Evolutionary conservation across 2,113 vertebrate genomes (phyloP).

Genomic region (Aix galericulata): DNA sequence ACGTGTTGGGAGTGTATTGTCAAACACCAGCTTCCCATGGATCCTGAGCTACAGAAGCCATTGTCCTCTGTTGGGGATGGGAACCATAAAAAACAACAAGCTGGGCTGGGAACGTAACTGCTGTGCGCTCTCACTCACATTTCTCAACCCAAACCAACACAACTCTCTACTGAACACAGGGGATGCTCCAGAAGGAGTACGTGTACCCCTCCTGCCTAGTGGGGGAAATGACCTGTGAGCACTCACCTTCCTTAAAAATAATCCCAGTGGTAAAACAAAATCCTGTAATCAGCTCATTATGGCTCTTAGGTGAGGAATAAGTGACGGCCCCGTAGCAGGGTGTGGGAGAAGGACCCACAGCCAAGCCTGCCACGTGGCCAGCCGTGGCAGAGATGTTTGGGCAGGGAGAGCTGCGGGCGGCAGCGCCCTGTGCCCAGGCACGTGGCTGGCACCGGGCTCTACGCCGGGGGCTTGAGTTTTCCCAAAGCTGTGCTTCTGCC

Average conservation of each 20-base stretch:
- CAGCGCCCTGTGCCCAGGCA: neutral
- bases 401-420: rapidly evolving
- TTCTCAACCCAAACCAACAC: neutral
- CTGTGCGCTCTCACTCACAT: neutral
- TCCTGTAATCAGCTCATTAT: neutral
- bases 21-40: slow-evolving; percentile 16
- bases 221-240: neutral
- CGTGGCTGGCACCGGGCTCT: neutral
- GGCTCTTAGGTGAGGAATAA: neutral
- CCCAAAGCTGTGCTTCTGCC: neutral
- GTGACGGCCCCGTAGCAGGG: neutral
- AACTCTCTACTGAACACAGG: neutral
- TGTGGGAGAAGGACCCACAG: neutral
- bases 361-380: neutral
- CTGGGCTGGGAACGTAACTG: neutral
- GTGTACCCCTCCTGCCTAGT: neutral
- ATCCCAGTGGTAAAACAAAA: neutral
- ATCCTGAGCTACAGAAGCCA: slow-evolving; percentile 16
- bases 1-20: slow-evolving; percentile 1
- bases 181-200: neutral
- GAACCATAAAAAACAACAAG: slow-evolving; percentile 18
- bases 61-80: slow-evolving; percentile 18
- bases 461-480: neutral
- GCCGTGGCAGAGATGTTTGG: neutral
- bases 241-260: neutral